These are phyloP conservation scores for Diachrysia chrysitis DNA, from an alignment of 2,888 invertebrate genomes.

Conservation along the genomic window DNA sequence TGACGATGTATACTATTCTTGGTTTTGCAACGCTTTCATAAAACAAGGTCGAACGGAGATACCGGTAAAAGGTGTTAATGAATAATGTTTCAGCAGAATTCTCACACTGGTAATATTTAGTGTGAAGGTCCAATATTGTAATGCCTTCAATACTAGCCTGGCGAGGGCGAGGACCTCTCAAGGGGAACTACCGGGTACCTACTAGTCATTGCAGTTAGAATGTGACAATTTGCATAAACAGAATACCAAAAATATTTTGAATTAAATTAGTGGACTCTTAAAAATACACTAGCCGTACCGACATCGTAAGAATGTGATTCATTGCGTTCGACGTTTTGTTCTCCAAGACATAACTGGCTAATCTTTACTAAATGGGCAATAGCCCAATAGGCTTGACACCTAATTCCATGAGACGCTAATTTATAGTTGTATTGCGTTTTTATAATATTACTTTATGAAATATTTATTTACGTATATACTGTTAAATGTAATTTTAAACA, in stretches of 20 bases:
- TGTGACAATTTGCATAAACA: neutral
- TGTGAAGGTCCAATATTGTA: neutral
- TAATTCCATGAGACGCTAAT: no score
- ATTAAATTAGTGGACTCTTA: neutral
- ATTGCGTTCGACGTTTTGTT: no score
- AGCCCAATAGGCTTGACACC: no score
- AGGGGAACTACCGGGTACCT: neutral
- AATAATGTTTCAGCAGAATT: neutral
- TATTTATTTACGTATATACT: neutral
- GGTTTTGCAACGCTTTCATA: neutral
- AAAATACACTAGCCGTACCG: no score
- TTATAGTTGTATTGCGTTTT: neutral
- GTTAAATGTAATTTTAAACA: no score
- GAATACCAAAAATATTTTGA: neutral
- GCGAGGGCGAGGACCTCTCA: neutral
- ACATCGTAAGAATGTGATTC: no score
- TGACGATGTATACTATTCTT: neutral
- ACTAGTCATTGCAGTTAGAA: neutral
- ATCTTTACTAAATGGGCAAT: no score
- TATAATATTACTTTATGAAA: neutral
- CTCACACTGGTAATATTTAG: neutral
- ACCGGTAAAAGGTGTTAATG: neutral
- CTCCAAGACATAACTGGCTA: no score
- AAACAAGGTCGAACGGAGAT: conserved; percentile 2
- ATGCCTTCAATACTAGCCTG: neutral